Evolutionary conservation across 1,140 invertebrate species (phyloP), one percentile per base, ranked within the genome.

Genomic region (Cydia amplana): DNA sequence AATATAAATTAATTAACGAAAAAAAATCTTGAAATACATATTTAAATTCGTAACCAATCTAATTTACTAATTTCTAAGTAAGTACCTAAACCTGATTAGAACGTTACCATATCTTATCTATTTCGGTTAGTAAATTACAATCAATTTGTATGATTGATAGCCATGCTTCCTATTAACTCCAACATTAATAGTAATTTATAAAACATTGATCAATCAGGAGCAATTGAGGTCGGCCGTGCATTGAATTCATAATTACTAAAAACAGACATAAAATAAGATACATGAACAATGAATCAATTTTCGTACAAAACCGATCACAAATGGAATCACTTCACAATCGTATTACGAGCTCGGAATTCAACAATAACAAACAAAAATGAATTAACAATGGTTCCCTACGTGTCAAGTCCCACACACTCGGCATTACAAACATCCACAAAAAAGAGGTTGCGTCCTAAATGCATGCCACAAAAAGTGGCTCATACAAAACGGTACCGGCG

Each of bases 401-500:
- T 91, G 90, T 92, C 90, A 90, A 86, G 89, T 92, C 88, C 88
- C 86, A 87, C 88, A 90, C 89, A 88, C 85, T 90, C 84, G 89
- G 85, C 83, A 90, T 91, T 90, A 91, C 86, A 91, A 90, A 90
- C 85, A 91, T 83, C 73, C 43, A 88, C 83, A 92, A 91, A 90
- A 91, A 92, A 90, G 77, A 82, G 83, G 83, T 83, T 81, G 85
- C 83, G 84, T 89, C 89, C 87, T 90, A 90, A 90, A 90, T 86
- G 88, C 80, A 78, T 51, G 73, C 63, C 75, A 90, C 83, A 90
- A 91, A 90, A 91, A 90, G 77, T 80, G 75, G 77, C 81, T 82
- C 78, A 78, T 75, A 86, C 84, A 86, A 83, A 92, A 91, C 89
- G 87, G 88, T 90, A 90, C 83, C 76, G 79, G 77, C 90, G 88